Conservation (phyloP, 2,113 vertebrate genomes). For the Haemorhous mexicanus region DNA sequence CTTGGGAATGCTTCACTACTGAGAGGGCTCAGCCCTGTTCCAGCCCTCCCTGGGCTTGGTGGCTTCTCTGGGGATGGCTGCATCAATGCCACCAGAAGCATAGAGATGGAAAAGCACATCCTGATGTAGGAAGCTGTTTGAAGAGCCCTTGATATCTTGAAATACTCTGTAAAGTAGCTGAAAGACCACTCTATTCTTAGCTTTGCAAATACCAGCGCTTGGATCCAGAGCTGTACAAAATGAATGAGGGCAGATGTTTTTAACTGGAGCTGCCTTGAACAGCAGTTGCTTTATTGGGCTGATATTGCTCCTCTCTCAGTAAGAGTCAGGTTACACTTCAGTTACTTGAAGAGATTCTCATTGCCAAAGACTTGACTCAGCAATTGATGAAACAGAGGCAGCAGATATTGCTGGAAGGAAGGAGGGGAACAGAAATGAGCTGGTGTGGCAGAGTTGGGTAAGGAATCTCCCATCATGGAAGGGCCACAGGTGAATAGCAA, state of each 20-base stretch:
- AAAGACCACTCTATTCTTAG: neutral
- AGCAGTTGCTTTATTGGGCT: neutral
- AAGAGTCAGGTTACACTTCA: neutral
- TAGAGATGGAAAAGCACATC: neutral
- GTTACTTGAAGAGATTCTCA: conserved; percentile 2
- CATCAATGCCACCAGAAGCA: neutral
- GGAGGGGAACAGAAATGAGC: neutral
- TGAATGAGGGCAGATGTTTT: neutral
- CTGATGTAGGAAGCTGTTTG: neutral
- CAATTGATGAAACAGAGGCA: neutral
- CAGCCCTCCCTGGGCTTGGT: neutral
- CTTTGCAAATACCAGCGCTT: neutral
- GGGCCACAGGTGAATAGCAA: neutral
- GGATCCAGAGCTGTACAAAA: neutral
- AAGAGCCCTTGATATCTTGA: neutral
- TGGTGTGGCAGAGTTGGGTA: neutral
- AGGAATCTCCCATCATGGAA: neutral
- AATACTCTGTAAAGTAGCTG: conserved; percentile 11
- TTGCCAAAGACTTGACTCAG: neutral
- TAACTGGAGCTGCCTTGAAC: neutral
- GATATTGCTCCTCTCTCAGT: neutral
- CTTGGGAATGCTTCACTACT: neutral
- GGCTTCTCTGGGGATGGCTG: neutral
- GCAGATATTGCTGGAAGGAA: neutral
- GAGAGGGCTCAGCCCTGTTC: neutral